Conservation (phyloP, 2,797 vertebrate genomes). For the Glyptemys insculpta region DNA sequence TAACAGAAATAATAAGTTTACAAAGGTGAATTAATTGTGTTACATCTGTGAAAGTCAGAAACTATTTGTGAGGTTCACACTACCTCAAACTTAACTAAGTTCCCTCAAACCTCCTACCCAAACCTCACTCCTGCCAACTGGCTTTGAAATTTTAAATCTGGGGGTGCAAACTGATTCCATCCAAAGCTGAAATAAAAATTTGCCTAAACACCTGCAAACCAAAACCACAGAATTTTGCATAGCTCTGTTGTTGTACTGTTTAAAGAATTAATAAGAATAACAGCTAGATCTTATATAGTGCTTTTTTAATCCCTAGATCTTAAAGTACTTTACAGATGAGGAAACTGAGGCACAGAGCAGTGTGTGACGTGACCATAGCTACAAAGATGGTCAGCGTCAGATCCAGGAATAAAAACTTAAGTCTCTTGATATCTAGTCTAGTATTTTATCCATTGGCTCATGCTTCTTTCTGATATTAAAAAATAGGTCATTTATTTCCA, state of each 20-base stretch:
- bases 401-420: background rate
- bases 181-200: background rate
- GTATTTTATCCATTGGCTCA: background rate
- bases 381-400: background rate
- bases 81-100: background rate
- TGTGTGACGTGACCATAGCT: background rate
- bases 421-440: background rate
- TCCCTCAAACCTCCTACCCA: background rate
- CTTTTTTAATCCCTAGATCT: background rate
- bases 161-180: background rate
- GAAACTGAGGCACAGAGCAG: background rate
- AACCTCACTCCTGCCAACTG: background rate
- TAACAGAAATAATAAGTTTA: background rate
- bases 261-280: background rate
- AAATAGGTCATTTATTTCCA: rapidly evolving
- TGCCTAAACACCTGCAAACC: background rate
- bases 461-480: background rate
- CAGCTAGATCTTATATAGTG: background rate
- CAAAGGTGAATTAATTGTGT: background rate
- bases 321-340: background rate
- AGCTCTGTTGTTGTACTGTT: background rate
- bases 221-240: background rate
- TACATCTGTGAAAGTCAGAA: background rate
- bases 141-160: background rate
- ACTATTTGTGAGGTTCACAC: background rate